Evolutionary conservation across 1,140 invertebrate species (phyloP), one percentile per base, ranked within the genome.

Genomic region (Drosophila pseudoananassae): DNA sequence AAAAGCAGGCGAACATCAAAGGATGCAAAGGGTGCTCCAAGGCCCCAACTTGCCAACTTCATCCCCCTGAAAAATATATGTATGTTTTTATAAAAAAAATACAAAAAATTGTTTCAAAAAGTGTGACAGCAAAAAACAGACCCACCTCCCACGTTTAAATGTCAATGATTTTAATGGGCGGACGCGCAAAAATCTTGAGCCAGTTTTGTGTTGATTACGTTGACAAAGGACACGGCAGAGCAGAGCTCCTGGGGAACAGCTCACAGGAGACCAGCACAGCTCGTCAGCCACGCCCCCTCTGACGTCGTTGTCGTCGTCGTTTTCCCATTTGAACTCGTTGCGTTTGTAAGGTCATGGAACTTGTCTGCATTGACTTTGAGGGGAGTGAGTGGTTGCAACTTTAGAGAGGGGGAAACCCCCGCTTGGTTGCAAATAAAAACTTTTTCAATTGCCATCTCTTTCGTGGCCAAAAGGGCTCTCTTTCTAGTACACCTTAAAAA

Each of bases 331-430:
- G 71, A 66, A 65, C 75, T 72, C 64, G 59, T 63, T 88, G 73
- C 72, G 75, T 87, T 88, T 90, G 87, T 90, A 90, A 90, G 87
- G 87, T 90, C 87, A 90, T 90, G 79, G 87, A 90, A 90, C 87
- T 90, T 90, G 87, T 90, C 88, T 90, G 88, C 87, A 73, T 83
- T 88, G 78, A 82, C 78, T 79, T 73, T 83, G 71, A 49, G 56
- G 20, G 46, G 52, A 14, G 51, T 10, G 47, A 15, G 27, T 10
- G 38, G 43, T 25, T 4, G n/a, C 43, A 46, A 12, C 5, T 9
- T 29, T 12, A 6, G 50, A 8, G 9, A 2, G n/a, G 9, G 25
- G 7, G 5, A 20, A 2, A 10, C 10, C 6, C 53, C 51, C 60
- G 45, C 45, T 17, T 40, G 53, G 61, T 55, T 64, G 50, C 15